Conservation (phyloP, 2,797 vertebrate genomes). For the Sternarchorhynchus goeldii region DNA sequence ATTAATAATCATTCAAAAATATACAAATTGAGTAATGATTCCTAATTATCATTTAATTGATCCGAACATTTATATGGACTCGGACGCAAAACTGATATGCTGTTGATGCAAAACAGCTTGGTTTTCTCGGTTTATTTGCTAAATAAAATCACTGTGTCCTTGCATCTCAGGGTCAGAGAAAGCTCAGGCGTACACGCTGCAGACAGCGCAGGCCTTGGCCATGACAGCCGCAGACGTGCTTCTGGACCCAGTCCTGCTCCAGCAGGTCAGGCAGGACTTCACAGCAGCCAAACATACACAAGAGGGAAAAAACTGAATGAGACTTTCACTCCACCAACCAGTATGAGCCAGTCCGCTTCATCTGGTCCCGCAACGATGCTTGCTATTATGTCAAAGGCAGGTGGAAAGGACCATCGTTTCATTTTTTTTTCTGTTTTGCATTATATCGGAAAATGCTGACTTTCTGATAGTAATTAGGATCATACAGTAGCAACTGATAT, state of each 20-base stretch:
- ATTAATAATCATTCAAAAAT: no score
- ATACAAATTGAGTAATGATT: not conserved
- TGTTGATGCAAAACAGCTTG: not conserved
- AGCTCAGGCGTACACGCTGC: slow-evolving; percentile 85
- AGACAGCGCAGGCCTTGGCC: slow-evolving; percentile 84
- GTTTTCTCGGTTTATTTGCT: not conserved
- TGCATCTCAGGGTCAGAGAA: slow-evolving; percentile 78
- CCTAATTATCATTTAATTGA: not conserved
- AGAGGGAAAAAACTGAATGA: slow-evolving; percentile 43
- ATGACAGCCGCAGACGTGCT: slow-evolving; percentile 89
- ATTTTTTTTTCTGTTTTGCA: not conserved
- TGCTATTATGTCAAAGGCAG: not conserved
- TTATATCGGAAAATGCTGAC: not conserved
- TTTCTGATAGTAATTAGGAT: not conserved
- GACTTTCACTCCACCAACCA: not conserved
- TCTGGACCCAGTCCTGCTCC: slow-evolving; percentile 77
- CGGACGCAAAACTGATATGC: not conserved
- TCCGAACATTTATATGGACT: not conserved
- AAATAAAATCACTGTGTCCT: not conserved
- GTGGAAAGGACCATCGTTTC: not conserved
- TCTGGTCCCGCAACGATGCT: not conserved
- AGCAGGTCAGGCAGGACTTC: slow-evolving; percentile 77
- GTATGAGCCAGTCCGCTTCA: not conserved
- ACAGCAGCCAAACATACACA: slow-evolving; percentile 65
- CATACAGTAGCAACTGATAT: no score